A percentile compares a stretch with the other conserved stretches of the same genome.
These are phyloP conservation scores for Ceramica pisi DNA, from an alignment of 2,888 invertebrate species.

Conservation along the genomic window DNA sequence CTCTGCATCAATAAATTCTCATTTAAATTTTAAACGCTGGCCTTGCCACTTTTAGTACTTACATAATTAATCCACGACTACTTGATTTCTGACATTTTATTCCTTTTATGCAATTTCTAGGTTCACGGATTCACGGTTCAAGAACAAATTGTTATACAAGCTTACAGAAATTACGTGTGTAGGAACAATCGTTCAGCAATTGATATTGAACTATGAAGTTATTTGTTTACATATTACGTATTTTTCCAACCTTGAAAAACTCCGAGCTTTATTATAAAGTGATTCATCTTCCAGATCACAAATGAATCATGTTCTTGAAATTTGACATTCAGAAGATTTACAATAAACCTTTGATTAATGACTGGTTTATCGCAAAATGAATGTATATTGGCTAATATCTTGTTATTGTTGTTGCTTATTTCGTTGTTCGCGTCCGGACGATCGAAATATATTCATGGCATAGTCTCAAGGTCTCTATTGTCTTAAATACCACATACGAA, in stretches of 20 bases:
- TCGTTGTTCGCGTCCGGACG: conserved; percentile 70
- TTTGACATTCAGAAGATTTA: conserved; percentile 73
- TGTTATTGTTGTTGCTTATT: conserved; percentile 69
- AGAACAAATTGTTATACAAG: conserved; percentile 17
- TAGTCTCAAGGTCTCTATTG: conserved; percentile 80
- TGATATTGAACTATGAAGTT: conserved; percentile 24
- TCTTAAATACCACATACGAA: conserved; percentile 80
- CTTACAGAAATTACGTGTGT: conserved; percentile 32
- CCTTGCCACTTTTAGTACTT: conserved; percentile 69
- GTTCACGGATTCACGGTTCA: conserved; percentile 19
- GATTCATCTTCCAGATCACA: conserved; percentile 58
- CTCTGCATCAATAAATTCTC: conserved; percentile 66
- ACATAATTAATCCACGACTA: conserved; percentile 54
- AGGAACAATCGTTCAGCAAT: conserved; percentile 21
- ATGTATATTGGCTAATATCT: conserved; percentile 72
- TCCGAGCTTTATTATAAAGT: conserved; percentile 51
- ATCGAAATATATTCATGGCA: conserved; percentile 75
- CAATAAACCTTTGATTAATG: conserved; percentile 78
- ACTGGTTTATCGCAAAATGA: conserved; percentile 70
- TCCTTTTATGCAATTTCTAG: conserved; percentile 16
- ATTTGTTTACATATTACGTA: conserved; percentile 48
- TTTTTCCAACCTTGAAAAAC: conserved; percentile 55
- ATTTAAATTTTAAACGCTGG: conserved; percentile 70
- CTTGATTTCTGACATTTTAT: conserved; percentile 28
- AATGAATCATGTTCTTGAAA: conserved; percentile 70